Conservation (phyloP, 2,797 vertebrate genomes). For the Propithecus deckenii region DNA sequence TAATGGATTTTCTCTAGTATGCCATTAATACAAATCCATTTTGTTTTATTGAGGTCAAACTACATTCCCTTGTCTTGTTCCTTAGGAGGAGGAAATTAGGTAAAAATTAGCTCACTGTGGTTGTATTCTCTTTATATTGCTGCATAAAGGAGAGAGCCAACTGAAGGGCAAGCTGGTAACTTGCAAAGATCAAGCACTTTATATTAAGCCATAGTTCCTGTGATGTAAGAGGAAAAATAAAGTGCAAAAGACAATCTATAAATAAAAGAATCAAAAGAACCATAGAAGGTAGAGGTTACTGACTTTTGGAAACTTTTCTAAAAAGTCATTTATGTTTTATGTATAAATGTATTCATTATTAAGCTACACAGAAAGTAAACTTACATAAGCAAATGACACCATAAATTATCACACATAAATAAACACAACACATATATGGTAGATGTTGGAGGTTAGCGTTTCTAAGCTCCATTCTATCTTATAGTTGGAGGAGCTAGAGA, state of each 20-base stretch:
- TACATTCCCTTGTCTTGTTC: constrained; percentile 58
- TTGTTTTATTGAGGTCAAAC: constrained; percentile 71
- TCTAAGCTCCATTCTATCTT: background rate
- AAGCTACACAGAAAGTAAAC: background rate
- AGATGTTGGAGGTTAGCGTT: background rate
- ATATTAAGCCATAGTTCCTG: constrained; percentile 1
- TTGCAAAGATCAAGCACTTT: constrained; percentile 55
- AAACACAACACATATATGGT: background rate
- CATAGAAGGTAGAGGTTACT: background rate
- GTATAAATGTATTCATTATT: constrained; percentile 8
- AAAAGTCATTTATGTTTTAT: background rate
- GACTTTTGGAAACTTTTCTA: constrained; percentile 9
- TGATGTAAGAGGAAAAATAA: constrained; percentile 26
- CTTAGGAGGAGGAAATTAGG: constrained; percentile 62
- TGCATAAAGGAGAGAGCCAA: constrained; percentile 36
- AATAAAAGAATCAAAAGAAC: constrained; percentile 49
- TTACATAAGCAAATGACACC: background rate
- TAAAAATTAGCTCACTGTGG: constrained; percentile 68
- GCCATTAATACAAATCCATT: constrained; percentile 61
- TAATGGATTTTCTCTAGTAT: constrained; percentile 73
- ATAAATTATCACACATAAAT: background rate
- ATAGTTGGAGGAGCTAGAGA: background rate
- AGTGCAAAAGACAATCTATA: constrained; percentile 48
- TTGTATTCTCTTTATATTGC: constrained; percentile 27
- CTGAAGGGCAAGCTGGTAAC: constrained; percentile 56